A percentile compares a stretch with the other conserved stretches of the same genome.
Conservation (phyloP, 2,113 vertebrate species). For the Spea bombifrons region DNA sequence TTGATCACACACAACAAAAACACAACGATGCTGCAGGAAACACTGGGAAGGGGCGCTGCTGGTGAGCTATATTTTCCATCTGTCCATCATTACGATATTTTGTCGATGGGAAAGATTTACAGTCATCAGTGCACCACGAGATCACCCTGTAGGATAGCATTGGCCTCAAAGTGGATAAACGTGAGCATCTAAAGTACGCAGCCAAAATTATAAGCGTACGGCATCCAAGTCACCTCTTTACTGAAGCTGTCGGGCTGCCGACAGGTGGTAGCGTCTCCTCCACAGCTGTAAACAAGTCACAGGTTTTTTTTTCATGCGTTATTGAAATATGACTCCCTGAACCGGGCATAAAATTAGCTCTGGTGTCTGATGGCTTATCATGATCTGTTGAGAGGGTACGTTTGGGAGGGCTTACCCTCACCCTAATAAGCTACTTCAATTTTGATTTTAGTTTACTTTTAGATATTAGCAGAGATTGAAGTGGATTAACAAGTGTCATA, state of each 20-base stretch:
- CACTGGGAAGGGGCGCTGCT: too few species aligned
- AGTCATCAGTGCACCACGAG: not conserved
- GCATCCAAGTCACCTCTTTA: constrained; percentile 11
- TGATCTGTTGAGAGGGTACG: not conserved
- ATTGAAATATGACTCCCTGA: constrained; percentile 39
- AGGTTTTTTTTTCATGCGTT: constrained; percentile 43
- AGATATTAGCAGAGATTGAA: constrained; percentile 33
- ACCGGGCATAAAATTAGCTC: constrained; percentile 17
- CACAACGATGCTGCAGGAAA: too few species aligned
- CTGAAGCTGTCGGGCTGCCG: constrained; percentile 31
- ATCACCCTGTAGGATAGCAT: constrained; percentile 1
- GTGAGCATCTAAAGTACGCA: constrained; percentile 41
- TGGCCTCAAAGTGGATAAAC: constrained; percentile 47
- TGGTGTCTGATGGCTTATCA: constrained; percentile 8
- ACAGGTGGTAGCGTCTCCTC: constrained; percentile 42
- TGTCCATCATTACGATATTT: constrained; percentile 23
- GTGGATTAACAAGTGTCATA: constrained; percentile 31
- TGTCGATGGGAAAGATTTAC: constrained; percentile 23
- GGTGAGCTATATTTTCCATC: not conserved
- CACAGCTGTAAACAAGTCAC: constrained; percentile 29
- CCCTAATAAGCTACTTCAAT: not conserved
- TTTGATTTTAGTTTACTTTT: constrained; percentile 23
- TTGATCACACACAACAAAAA: too few species aligned
- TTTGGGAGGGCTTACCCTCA: constrained; percentile 1
- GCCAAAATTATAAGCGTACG: constrained; percentile 37